These are phyloP conservation scores for Pedetes capensis DNA, from an alignment of 2,113 vertebrate species.

Conservation along the genomic window DNA sequence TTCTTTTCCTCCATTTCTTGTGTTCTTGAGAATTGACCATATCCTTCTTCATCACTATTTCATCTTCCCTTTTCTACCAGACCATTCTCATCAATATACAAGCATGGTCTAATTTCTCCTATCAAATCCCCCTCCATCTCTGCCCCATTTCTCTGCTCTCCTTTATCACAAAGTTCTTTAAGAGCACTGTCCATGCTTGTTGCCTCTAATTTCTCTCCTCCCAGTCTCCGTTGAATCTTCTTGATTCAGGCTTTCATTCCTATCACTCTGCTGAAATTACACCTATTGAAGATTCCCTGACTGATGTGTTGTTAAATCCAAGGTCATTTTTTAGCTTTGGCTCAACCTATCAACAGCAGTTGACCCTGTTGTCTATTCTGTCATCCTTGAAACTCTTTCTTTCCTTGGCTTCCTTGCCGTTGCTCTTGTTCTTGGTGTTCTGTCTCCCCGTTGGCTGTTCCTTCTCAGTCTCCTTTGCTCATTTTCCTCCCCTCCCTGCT, in stretches of 20 bases:
- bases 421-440: not conserved
- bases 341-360: not conserved
- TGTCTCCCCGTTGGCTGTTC: not conserved
- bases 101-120: not conserved
- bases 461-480: not conserved
- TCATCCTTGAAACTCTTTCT: not conserved
- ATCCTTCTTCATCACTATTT: not conserved
- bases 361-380: not conserved
- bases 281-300: not conserved
- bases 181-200: not conserved
- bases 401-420: not conserved
- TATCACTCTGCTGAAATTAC: not conserved
- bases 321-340: not conserved
- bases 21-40: not conserved
- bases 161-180: not conserved
- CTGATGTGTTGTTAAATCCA: not conserved
- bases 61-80: not conserved
- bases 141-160: not conserved
- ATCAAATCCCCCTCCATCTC: not conserved
- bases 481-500: not conserved
- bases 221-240: not conserved
- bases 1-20: not conserved
- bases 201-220: not conserved
- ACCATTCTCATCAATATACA: not conserved
- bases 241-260: not conserved